phyloP scores from a whole-genome alignment of 1,140 invertebrate species.

The Batillaria attramentaria region DNA sequence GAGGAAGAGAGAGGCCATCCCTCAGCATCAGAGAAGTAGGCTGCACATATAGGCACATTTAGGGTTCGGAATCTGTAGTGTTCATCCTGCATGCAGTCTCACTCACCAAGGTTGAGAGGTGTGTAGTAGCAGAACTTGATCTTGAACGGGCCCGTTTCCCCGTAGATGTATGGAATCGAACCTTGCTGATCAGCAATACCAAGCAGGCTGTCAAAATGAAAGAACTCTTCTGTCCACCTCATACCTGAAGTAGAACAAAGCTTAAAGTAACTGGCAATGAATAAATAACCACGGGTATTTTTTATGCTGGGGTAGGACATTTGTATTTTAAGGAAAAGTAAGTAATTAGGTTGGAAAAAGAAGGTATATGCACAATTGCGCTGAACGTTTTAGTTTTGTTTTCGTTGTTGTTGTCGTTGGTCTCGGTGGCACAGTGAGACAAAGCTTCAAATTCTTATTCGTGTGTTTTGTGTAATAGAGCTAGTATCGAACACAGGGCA shows the following conservation, averaged over 20 bases:
- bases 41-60: too few species aligned
- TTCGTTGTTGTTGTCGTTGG: background rate
- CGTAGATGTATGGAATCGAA: background rate
- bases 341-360: background rate
- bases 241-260: constrained; percentile 2
- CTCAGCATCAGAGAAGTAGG: background rate
- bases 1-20: constrained; percentile 22
- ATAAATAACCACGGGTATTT: background rate
- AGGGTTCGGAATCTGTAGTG: too few species aligned
- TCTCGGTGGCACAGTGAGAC: too few species aligned
- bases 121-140: constrained; percentile 13
- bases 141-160: background rate
- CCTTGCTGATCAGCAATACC: background rate
- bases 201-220: background rate
- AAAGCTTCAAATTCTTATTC: too few species aligned
- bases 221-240: constrained; percentile 16
- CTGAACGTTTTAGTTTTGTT: too few species aligned
- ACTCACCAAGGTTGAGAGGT: background rate
- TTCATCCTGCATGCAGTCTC: background rate
- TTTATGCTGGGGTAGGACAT: background rate
- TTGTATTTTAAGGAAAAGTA: background rate
- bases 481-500: too few species aligned
- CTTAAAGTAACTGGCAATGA: background rate
- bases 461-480: too few species aligned
- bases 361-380: too few species aligned